These are phyloP conservation scores for Pollenia labialis DNA, from an alignment of 2,888 invertebrate genomes.

Conservation along the genomic window DNA sequence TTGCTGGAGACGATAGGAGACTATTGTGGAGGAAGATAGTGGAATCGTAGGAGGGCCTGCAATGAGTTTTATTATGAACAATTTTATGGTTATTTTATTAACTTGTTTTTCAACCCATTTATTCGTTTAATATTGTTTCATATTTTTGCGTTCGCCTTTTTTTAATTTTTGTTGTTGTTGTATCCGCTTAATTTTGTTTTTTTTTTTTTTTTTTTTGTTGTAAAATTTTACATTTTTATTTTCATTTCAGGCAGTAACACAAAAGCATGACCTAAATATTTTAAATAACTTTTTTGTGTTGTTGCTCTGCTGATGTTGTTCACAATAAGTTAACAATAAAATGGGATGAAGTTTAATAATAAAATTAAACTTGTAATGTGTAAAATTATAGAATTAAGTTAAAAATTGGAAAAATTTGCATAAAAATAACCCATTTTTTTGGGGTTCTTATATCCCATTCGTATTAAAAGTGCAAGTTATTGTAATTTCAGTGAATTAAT, in stretches of 20 bases:
- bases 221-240: constrained; percentile 48
- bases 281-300: constrained; percentile 5
- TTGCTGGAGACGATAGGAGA: constrained; percentile 2
- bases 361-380: constrained; percentile 58
- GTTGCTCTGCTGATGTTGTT: constrained; percentile 21
- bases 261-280: constrained; percentile 65
- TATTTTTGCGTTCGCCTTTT: constrained; percentile 25
- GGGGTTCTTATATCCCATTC: constrained; percentile 6
- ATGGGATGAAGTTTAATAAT: constrained; percentile 51
- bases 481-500: neutral
- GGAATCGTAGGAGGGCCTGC: constrained; percentile 5
- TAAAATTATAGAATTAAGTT: constrained; percentile 44
- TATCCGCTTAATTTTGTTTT: constrained; percentile 6
- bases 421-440: neutral
- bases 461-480: constrained; percentile 49
- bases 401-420: neutral
- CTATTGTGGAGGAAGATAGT: neutral
- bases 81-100: constrained; percentile 73
- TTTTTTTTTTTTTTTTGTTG: constrained; percentile 14
- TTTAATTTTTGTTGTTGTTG: neutral
- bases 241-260: constrained; percentile 56
- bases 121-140: constrained; percentile 59
- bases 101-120: constrained; percentile 72
- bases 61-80: constrained; percentile 65
- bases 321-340: constrained; percentile 51